Percentiles rank a stretch among this genome's conserved stretches.
phyloP scores from a whole-genome alignment of 2,797 vertebrate species.

The Esox lucius region DNA sequence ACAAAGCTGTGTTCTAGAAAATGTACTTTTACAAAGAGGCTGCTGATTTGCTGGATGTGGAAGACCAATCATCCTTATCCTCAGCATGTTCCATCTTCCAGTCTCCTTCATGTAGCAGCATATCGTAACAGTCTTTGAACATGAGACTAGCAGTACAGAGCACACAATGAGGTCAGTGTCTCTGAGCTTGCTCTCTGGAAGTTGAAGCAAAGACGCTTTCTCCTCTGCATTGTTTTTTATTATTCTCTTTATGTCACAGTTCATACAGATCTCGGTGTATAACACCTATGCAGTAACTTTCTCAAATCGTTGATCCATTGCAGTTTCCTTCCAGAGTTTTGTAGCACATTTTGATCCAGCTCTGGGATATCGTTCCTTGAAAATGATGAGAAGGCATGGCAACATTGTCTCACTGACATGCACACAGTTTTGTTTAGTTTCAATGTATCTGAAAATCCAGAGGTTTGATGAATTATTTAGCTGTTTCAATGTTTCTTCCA shows the following conservation, averaged over 20 bases:
- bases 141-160: constrained; percentile 32
- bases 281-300: no score
- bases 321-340: no score
- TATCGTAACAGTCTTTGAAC: constrained; percentile 32
- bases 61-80: no score
- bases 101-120: constrained; percentile 14
- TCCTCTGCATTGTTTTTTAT: constrained; percentile 15
- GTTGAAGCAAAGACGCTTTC: constrained; percentile 15
- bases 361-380: neutral
- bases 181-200: constrained; percentile 16
- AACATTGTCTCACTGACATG: neutral
- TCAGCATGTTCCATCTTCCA: constrained; percentile 18
- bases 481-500: neutral
- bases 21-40: constrained; percentile 21
- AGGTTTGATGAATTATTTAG: constrained; percentile 13
- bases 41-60: no score
- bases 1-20: constrained; percentile 29
- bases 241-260: constrained; percentile 1
- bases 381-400: neutral
- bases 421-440: neutral
- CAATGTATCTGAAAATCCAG: neutral
- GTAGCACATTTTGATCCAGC: neutral
- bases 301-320: no score
- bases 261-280: neutral
- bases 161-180: constrained; percentile 39